Base-by-base conservation (phyloP, 2,113 vertebrate species). In the Cryptomyrus ogoouensis region DNA sequence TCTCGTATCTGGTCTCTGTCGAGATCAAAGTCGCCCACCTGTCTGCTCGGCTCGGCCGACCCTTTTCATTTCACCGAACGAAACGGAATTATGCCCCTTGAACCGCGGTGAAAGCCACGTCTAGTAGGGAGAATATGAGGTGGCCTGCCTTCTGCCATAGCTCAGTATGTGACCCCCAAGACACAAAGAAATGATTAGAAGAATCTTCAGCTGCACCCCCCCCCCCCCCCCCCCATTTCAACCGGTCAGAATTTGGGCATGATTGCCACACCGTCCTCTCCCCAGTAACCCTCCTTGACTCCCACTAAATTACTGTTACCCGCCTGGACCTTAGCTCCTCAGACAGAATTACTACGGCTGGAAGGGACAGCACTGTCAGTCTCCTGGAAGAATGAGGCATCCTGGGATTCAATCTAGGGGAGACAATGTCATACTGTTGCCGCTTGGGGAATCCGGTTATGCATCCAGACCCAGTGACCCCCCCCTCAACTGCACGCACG, bases 361-460 rank as follows among this genome's bases (percentile, higher is more conserved):
- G 91, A 93, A 94, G 91, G 95, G 92, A 95, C 95, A 95, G 95
- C 94, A 94, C 95, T 96, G 93, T 96, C 94, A 94, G 92, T 95
- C 94, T 96, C 91, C 89, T 90, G 90, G 93, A 94, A 95, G 96
- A 97, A 97, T 93, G 91, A 95, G 95, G 91, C 83, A 90, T 92
- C 93, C 93, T 94, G 88, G 93, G 95, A 95, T 97, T 96, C 95
- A 94, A 94, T 96, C 92, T 95, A 90, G 91, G 94, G 31, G 94
- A 95, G 93, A 95, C 95, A 95, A 93, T 95, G 91, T 93, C 93
- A 93, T 1, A 15, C 91, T 90, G 92, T 88, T 92, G 92, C 91
- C 92, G 91, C 27, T 77, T 91, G 92, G 92, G 92, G 91, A 92
- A 91, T 93, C 92, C 90, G 91, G 89, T 42, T 56, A 84, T 89